Conservation (phyloP, 2,888 invertebrate species). For the Apamea anceps region DNA sequence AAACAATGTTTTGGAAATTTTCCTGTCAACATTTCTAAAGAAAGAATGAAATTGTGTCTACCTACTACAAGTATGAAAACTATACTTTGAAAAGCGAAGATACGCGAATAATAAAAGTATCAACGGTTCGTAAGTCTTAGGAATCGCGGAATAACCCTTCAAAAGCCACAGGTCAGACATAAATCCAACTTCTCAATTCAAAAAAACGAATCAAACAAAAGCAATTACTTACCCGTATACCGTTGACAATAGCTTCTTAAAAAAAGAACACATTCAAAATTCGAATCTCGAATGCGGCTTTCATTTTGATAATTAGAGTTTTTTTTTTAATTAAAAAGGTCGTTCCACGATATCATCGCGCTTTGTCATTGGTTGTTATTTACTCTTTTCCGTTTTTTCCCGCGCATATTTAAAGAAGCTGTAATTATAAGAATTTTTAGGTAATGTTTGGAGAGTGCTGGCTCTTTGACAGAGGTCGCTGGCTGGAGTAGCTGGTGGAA, state of each 20-base stretch:
- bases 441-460: slow-evolving; percentile 55
- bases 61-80: background rate
- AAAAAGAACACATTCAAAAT: slow-evolving; percentile 66
- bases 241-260: slow-evolving; percentile 60
- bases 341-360: slow-evolving; percentile 74
- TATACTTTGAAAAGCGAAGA: background rate
- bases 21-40: background rate
- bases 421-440: slow-evolving; percentile 64
- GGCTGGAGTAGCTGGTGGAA: slow-evolving; percentile 44
- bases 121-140: background rate
- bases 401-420: slow-evolving; percentile 67
- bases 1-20: background rate
- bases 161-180: background rate
- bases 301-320: slow-evolving; percentile 77
- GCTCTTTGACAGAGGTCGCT: slow-evolving; percentile 38
- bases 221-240: slow-evolving; percentile 59
- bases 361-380: slow-evolving; percentile 73
- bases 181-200: slow-evolving; percentile 21
- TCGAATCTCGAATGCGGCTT: slow-evolving; percentile 65
- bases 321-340: slow-evolving; percentile 77
- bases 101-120: background rate
- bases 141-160: slow-evolving; percentile 25
- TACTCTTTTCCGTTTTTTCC: slow-evolving; percentile 64
- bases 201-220: slow-evolving; percentile 53
- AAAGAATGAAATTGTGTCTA: background rate